A percentile compares a stretch with the other conserved stretches of the same genome.
Conservation (phyloP, 2,113 vertebrate species). For the Rhipidura dahli region DNA sequence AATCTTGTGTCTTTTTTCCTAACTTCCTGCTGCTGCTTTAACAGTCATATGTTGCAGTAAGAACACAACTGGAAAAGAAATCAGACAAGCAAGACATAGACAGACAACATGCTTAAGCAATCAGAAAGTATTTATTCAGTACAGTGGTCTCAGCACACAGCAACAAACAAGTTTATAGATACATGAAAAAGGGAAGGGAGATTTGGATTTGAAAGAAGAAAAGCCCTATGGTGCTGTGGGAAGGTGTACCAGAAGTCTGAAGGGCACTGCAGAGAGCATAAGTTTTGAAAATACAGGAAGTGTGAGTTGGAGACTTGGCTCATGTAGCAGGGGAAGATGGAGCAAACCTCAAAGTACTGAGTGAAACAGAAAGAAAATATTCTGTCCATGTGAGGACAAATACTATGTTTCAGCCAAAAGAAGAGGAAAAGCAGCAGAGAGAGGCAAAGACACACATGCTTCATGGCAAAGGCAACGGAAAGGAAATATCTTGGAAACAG, state of each 20-base stretch:
- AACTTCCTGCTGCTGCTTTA: neutral
- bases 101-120: neutral
- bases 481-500: neutral
- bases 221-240: neutral
- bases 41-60: neutral
- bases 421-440: neutral
- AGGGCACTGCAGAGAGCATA: neutral
- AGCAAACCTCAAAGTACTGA: neutral
- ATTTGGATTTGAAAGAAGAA: neutral
- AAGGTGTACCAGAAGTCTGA: neutral
- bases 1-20: neutral
- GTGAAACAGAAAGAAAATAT: neutral
- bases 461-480: neutral
- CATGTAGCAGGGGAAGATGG: neutral
- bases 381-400: neutral
- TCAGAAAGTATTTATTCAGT: neutral
- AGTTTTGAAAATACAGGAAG: neutral
- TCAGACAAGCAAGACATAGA: neutral
- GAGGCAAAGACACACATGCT: neutral
- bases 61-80: neutral
- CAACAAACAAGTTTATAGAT: neutral
- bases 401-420: neutral
- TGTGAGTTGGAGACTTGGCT: neutral
- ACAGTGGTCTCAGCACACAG: neutral
- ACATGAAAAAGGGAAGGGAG: neutral